Conservation (phyloP, 1,140 invertebrate genomes). For the Carposina sasakii region DNA sequence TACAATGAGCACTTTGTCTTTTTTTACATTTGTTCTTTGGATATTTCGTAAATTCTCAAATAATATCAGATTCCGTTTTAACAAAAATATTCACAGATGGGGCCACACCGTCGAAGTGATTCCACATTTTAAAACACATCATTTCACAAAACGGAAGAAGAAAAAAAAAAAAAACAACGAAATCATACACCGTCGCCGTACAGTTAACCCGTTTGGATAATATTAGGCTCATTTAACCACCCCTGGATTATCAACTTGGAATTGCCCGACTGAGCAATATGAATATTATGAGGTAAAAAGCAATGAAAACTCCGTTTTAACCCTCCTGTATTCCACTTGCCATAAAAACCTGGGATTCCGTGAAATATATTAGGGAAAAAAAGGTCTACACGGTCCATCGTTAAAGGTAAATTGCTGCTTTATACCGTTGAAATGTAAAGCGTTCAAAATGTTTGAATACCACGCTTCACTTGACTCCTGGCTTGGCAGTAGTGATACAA, state of each 20-base stretch:
- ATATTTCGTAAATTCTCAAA: too few relatives aligned
- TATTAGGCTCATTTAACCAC: conserved; percentile 49
- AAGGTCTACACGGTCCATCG: conserved; percentile 47
- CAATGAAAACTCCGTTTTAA: conserved; percentile 53
- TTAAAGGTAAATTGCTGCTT: conserved; percentile 55
- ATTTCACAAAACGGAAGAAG: too few relatives aligned
- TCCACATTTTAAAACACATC: too few relatives aligned
- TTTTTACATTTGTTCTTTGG: too few relatives aligned
- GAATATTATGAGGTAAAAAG: conserved; percentile 59
- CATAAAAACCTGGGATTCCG: conserved; percentile 58
- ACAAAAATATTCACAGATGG: too few relatives aligned
- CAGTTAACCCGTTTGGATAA: conserved; percentile 47
- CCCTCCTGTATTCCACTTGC: conserved; percentile 48
- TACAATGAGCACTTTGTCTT: too few relatives aligned
- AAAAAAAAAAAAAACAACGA: conserved; percentile 24
- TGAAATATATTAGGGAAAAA: conserved; percentile 53
- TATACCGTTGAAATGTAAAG: conserved; percentile 50
- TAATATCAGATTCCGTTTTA: too few relatives aligned
- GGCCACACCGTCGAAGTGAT: too few relatives aligned
- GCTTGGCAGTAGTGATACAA: conserved; percentile 11
- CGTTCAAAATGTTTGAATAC: conserved; percentile 36
- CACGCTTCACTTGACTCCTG: conserved; percentile 25
- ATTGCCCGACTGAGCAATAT: conserved; percentile 52
- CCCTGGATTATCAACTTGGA: conserved; percentile 59
- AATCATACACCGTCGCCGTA: conserved; percentile 30